Conservation (phyloP, 2,113 vertebrate genomes). For the Tachycineta bicolor region DNA sequence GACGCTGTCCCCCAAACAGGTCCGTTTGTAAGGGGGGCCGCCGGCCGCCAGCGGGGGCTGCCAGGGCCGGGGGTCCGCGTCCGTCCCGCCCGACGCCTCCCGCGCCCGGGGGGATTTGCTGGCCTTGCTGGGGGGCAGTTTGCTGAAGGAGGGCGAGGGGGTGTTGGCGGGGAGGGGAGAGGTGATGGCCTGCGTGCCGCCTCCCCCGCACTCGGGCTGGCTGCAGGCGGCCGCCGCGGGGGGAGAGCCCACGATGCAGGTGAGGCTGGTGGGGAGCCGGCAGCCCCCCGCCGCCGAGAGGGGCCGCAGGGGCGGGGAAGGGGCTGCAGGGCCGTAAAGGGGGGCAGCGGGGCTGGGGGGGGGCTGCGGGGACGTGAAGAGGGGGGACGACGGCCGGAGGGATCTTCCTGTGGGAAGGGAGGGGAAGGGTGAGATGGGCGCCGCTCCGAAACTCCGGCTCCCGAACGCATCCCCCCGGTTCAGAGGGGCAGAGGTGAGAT, state of each 20-base stretch:
- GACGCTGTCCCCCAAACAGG: constrained; percentile 75
- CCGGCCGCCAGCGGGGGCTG: constrained; percentile 75
- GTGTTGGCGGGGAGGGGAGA: constrained; percentile 72
- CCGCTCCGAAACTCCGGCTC: not conserved
- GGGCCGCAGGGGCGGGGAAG: not conserved
- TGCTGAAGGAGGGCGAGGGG: constrained; percentile 74
- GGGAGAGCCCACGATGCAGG: constrained; percentile 45
- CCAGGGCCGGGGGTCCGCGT: constrained; percentile 75
- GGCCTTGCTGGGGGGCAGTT: constrained; percentile 78
- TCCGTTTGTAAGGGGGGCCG: constrained; percentile 83
- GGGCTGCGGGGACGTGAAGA: constrained; percentile 60
- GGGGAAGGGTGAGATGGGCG: not conserved
- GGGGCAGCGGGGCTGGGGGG: not conserved
- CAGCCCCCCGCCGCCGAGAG: not conserved
- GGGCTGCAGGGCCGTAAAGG: not conserved
- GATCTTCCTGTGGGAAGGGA: constrained; percentile 81
- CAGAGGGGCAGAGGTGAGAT: not conserved
- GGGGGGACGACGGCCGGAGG: constrained; percentile 84
- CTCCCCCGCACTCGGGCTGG: constrained; percentile 65
- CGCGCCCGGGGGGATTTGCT: constrained; percentile 82
- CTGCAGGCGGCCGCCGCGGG: constrained; percentile 74
- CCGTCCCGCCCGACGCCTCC: not conserved
- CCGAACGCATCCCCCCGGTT: not conserved
- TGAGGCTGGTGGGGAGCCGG: not conserved
- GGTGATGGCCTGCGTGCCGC: constrained; percentile 69